A percentile compares a stretch with the other conserved stretches of the same genome.
These are phyloP conservation scores for Chrysina gloriosa DNA, from an alignment of 2,888 invertebrate genomes.

Conservation along the genomic window DNA sequence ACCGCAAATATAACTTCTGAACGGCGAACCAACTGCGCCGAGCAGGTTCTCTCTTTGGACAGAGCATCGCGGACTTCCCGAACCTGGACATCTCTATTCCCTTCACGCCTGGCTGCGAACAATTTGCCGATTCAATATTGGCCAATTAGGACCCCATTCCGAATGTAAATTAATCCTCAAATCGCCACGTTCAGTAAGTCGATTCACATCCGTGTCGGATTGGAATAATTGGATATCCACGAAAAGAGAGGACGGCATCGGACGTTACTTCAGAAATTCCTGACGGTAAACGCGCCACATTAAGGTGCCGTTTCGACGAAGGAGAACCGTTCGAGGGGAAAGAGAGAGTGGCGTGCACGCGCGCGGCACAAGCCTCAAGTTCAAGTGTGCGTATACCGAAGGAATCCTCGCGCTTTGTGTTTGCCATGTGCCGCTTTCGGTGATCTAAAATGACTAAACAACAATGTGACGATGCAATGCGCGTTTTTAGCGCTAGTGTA, in stretches of 20 bases:
- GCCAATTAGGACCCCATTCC: conserved; percentile 20
- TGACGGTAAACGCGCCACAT: not conserved
- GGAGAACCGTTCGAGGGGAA: too few relatives aligned
- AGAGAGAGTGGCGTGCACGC: conserved; percentile 3
- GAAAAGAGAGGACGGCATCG: not conserved
- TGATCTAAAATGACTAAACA: conserved; percentile 3
- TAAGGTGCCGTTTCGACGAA: not conserved
- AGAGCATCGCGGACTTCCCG: not conserved
- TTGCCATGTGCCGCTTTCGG: not conserved
- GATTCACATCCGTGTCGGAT: conserved; percentile 8
- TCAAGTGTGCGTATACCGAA: not conserved
- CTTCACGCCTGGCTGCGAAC: conserved; percentile 26
- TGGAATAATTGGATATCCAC: too few relatives aligned
- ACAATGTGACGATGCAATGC: conserved; percentile 5
- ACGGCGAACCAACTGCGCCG: not conserved
- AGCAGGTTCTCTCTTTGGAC: not conserved
- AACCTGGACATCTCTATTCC: conserved; percentile 16
- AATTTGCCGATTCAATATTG: conserved; percentile 34
- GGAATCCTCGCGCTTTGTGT: not conserved
- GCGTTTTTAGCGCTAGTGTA: conserved; percentile 11
- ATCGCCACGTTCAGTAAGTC: not conserved
- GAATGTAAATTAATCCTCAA: conserved; percentile 29
- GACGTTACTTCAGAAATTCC: not conserved
- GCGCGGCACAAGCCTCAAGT: conserved; percentile 4
- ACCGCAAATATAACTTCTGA: conserved; percentile 4